A percentile compares a stretch with the other conserved stretches of the same genome.
These are phyloP conservation scores for Standfussiana lucernea DNA, from an alignment of 2,888 invertebrate species.

Conservation along the genomic window DNA sequence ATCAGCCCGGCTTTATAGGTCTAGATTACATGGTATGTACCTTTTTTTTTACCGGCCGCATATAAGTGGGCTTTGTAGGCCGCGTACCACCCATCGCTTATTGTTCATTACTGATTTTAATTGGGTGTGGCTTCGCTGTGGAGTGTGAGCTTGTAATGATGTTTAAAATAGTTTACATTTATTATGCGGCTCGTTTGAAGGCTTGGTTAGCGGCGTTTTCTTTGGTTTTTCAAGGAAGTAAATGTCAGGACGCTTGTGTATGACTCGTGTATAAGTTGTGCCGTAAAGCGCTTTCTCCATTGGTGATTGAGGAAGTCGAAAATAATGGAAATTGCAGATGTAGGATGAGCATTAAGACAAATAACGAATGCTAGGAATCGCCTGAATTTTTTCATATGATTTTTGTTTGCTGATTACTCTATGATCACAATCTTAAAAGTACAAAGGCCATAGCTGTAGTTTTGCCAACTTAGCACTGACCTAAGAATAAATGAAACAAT, in stretches of 20 bases:
- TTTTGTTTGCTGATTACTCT: background rate
- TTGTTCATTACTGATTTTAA: constrained; percentile 77
- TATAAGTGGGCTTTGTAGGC: constrained; percentile 74
- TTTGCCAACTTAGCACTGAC: background rate
- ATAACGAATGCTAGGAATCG: background rate
- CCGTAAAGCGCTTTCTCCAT: background rate
- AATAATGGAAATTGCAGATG: background rate
- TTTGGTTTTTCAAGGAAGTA: constrained; percentile 8
- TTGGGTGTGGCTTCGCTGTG: constrained; percentile 68
- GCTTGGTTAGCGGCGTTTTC: constrained; percentile 5
- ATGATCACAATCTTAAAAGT: background rate
- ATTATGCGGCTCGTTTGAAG: constrained; percentile 31
- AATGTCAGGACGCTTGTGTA: background rate
- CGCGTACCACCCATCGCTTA: constrained; percentile 71
- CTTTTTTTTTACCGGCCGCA: constrained; percentile 69
- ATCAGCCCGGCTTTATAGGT: constrained; percentile 88
- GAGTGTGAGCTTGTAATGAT: constrained; percentile 55
- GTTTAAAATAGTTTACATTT: constrained; percentile 51
- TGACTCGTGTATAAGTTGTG: background rate
- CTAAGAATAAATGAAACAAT: background rate
- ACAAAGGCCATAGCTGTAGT: background rate
- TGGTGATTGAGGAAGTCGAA: background rate
- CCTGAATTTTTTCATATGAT: background rate
- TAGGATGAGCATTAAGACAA: background rate
- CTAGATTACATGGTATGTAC: constrained; percentile 86